Percentiles rank a stretch among this genome's conserved stretches.
phyloP scores from a whole-genome alignment of 2,113 vertebrate species.

The Neolamprologus brichardi region DNA sequence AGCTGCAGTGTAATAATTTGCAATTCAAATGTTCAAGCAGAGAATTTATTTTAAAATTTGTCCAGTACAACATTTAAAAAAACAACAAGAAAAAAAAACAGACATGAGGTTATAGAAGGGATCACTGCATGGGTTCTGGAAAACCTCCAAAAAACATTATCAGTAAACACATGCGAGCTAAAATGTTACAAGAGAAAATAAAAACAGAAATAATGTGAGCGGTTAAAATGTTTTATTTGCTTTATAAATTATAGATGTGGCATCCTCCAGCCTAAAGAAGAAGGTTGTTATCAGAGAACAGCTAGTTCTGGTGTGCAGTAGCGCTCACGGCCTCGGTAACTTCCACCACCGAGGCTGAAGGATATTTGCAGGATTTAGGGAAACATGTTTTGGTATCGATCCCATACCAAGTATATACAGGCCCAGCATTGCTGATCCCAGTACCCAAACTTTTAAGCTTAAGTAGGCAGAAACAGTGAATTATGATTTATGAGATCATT shows the following conservation, averaged over 20 bases:
- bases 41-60: neutral
- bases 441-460: neutral
- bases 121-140: neutral
- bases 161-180: neutral
- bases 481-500: neutral
- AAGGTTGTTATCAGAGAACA: neutral
- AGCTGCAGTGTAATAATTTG: neutral
- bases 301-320: neutral
- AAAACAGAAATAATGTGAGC: neutral
- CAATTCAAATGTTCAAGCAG: neutral
- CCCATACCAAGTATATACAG: neutral
- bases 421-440: neutral
- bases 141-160: neutral
- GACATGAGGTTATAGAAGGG: neutral
- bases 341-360: neutral
- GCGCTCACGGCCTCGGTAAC: rapidly evolving
- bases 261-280: neutral
- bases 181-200: neutral
- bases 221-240: neutral
- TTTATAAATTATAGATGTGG: neutral
- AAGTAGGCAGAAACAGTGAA: neutral
- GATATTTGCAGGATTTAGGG: neutral
- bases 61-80: neutral
- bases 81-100: neutral
- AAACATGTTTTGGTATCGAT: neutral